phyloP scores from a whole-genome alignment of 2,797 vertebrate species.

The Parauchenoglanis ngamensis region DNA sequence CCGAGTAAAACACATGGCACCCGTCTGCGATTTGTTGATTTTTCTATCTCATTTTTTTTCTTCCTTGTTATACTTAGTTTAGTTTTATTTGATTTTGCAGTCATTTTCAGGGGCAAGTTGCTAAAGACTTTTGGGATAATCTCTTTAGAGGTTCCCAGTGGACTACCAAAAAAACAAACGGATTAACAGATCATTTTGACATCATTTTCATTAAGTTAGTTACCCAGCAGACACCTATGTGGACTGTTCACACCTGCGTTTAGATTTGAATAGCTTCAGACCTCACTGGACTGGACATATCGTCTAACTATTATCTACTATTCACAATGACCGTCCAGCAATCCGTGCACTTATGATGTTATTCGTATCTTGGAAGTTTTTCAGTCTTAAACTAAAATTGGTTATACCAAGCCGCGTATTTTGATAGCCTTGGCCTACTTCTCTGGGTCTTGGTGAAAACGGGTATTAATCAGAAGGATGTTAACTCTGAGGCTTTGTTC shows the following conservation, averaged over 20 bases:
- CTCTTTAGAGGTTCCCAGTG: background rate
- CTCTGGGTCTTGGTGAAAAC: background rate
- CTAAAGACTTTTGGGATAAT: background rate
- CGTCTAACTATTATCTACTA: background rate
- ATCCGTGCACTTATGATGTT: background rate
- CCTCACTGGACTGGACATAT: background rate
- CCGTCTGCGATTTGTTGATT: background rate
- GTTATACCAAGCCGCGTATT: background rate
- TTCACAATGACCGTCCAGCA: background rate
- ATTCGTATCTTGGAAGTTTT: background rate
- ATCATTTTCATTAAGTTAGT: background rate
- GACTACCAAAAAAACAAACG: background rate
- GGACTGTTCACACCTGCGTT: background rate
- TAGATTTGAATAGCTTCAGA: background rate
- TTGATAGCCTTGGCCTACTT: background rate
- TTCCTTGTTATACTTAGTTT: background rate
- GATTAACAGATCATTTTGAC: background rate
- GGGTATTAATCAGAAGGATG: too few relatives aligned
- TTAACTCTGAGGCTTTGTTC: background rate
- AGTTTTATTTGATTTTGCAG: background rate
- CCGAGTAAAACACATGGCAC: background rate
- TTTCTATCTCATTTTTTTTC: background rate
- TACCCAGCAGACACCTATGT: background rate
- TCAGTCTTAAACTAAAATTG: background rate
- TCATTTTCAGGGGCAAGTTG: background rate